Evolutionary conservation across 2,113 vertebrate species (phyloP).

Genomic region (Benitochromis conjunctus): DNA sequence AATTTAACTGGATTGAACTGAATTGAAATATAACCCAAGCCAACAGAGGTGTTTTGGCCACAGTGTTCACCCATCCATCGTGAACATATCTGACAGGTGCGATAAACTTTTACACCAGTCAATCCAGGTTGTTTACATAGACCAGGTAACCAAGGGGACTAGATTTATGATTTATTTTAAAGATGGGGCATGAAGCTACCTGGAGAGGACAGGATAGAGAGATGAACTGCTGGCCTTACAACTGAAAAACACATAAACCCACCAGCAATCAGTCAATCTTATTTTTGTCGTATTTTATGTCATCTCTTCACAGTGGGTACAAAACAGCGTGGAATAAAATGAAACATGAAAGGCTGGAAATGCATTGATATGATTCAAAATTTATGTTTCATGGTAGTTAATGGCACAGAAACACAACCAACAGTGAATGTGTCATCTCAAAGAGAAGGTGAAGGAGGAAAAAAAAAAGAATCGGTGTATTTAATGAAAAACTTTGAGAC

Average conservation of each 20-base stretch:
- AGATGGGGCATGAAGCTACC: neutral
- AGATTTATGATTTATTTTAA: neutral
- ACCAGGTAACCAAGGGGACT: neutral
- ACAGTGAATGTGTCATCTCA: neutral
- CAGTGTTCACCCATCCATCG: neutral
- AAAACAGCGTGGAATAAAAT: neutral
- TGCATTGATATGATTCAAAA: neutral
- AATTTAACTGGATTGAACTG: neutral
- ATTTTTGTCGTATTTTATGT: neutral
- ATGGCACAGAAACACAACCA: neutral
- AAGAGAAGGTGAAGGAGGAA: neutral
- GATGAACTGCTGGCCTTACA: neutral
- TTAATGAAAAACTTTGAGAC: neutral
- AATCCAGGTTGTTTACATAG: neutral
- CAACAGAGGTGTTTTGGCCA: neutral
- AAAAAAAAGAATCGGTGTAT: neutral
- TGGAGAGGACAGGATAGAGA: neutral
- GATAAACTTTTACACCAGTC: neutral
- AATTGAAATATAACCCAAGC: neutral
- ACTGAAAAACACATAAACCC: neutral
- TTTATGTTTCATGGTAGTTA: neutral
- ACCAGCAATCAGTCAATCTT: neutral
- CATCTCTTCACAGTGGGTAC: neutral
- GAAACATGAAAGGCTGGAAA: neutral
- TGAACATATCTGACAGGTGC: neutral